Conservation (phyloP, 2,888 invertebrate species). For the Latrodectus elegans region DNA sequence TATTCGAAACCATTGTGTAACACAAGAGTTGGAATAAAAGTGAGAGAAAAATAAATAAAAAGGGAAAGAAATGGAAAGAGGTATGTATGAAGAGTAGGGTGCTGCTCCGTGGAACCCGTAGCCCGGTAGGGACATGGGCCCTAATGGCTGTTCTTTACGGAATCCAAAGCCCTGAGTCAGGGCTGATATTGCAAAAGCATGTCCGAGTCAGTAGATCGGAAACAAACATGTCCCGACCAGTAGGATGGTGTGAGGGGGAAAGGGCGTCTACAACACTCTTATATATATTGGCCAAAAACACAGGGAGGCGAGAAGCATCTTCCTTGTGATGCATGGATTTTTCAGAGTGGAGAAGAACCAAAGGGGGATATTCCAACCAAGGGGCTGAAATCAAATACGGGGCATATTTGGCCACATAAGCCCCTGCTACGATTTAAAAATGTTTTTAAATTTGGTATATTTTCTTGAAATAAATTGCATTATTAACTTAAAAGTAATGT, state of each 20-base stretch:
- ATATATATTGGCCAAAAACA: slow-evolving; percentile 62
- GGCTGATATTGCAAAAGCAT: slow-evolving; percentile 69
- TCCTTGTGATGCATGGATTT: slow-evolving; percentile 42
- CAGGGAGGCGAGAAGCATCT: slow-evolving; percentile 37
- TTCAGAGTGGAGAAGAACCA: not conserved
- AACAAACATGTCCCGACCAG: slow-evolving; percentile 60
- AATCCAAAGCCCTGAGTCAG: slow-evolving; percentile 41
- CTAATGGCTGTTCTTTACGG: slow-evolving; percentile 65
- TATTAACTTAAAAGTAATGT: too few relatives aligned
- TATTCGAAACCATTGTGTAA: slow-evolving; percentile 68
- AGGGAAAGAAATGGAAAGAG: not conserved
- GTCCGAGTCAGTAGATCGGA: slow-evolving; percentile 69
- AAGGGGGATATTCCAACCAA: not conserved
- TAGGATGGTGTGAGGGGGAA: slow-evolving; percentile 30
- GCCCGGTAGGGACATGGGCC: slow-evolving; percentile 44
- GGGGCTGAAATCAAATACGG: not conserved
- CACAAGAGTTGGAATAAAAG: slow-evolving; percentile 65
- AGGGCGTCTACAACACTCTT: slow-evolving; percentile 55
- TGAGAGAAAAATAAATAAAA: slow-evolving; percentile 63
- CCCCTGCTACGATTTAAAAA: not conserved
- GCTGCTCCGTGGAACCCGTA: not conserved
- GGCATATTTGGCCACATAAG: slow-evolving; percentile 55
- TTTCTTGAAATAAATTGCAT: not conserved
- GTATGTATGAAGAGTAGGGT: slow-evolving; percentile 12
- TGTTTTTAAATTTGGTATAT: not conserved